A percentile compares a stretch with the other conserved stretches of the same genome.
Conservation (phyloP, 2,113 vertebrate genomes). For the Chaenogobius annularis region DNA sequence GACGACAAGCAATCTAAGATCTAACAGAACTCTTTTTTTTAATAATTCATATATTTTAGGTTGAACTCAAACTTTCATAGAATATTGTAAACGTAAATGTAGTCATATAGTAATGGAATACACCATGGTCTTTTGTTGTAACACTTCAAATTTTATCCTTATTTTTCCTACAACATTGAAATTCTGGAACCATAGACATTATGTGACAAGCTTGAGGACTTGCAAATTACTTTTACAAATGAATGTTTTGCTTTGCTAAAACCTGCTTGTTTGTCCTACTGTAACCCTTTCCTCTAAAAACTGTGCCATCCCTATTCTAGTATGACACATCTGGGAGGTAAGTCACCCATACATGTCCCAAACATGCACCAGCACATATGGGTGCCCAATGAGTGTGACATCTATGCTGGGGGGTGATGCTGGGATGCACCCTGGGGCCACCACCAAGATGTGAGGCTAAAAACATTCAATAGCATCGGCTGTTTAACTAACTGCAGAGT, state of each 20-base stretch:
- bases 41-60: no score
- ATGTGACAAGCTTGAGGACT: not conserved
- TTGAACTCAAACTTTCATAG: no score
- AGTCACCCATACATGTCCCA: slow-evolving; percentile 22
- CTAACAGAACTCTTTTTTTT: not conserved
- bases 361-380: slow-evolving; percentile 34
- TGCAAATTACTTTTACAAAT: not conserved
- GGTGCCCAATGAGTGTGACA: slow-evolving; percentile 31
- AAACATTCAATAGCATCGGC: slow-evolving; percentile 59
- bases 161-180: slow-evolving; percentile 16
- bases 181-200: not conserved
- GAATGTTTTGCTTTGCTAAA: not conserved
- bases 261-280: not conserved
- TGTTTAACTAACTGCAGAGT: slow-evolving; percentile 64
- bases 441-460: slow-evolving; percentile 38
- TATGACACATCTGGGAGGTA: slow-evolving; percentile 10
- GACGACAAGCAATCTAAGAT: not conserved
- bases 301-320: slow-evolving; percentile 10
- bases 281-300: not conserved
- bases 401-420: slow-evolving; percentile 23
- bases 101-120: no score
- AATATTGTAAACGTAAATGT: no score
- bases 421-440: slow-evolving; percentile 44
- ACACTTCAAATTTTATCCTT: slow-evolving; percentile 8
- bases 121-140: not conserved